phyloP scores from a whole-genome alignment of 2,888 invertebrate genomes.

The Ophion slaviceki region DNA sequence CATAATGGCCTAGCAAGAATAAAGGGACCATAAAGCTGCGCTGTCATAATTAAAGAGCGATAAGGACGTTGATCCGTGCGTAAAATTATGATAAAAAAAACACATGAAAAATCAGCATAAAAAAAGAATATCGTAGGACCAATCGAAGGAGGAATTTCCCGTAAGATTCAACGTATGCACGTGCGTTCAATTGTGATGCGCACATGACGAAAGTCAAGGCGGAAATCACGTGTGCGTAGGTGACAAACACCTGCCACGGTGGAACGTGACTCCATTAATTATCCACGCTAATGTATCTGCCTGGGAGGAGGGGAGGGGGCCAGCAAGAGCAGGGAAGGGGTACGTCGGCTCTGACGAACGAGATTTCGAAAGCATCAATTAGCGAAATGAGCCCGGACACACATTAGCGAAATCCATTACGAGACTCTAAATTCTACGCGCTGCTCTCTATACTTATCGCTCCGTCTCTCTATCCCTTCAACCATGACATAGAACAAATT shows the following conservation, averaged over 20 bases:
- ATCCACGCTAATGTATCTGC: constrained; percentile 25
- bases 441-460: not conserved
- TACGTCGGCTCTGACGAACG: constrained; percentile 24
- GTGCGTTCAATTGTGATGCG: too few species aligned
- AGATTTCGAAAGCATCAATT: constrained; percentile 50
- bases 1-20: not conserved
- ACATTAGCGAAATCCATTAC: constrained; percentile 53
- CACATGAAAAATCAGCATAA: not conserved
- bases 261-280: constrained; percentile 3
- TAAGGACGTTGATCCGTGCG: too few species aligned
- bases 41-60: not conserved
- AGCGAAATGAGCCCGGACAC: constrained; percentile 34
- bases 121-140: not conserved
- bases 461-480: constrained; percentile 3
- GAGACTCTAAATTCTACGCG: not conserved
- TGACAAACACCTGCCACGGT: constrained; percentile 21
- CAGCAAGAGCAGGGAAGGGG: not conserved
- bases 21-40: not conserved
- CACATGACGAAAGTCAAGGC: not conserved
- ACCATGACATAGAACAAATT: not conserved
- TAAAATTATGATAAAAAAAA: too few species aligned
- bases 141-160: not conserved
- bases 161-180: not conserved
- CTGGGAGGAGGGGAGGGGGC: too few species aligned
- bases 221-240: constrained; percentile 7